Percentiles rank a stretch among this genome's conserved stretches.
Evolutionary conservation across 1,140 invertebrate species (phyloP).

Genomic region (Zaprionus tsacasi): DNA sequence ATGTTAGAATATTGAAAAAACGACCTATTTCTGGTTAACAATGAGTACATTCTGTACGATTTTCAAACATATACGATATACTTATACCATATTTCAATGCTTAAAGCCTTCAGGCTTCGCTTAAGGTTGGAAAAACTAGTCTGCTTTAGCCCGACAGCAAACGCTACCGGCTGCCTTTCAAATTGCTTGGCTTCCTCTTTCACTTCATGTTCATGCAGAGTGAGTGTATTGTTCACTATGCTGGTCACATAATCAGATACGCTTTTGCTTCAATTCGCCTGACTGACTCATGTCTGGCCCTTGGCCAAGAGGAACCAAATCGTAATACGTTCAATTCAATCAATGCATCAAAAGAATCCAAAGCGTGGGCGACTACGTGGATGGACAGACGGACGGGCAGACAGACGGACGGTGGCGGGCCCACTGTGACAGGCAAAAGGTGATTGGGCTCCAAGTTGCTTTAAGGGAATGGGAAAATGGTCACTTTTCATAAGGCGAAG

Average conservation of each 20-base stretch:
- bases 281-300: conserved; percentile 67
- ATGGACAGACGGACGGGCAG: conserved; percentile 4
- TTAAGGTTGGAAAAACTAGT: not conserved
- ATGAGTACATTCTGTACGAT: no score
- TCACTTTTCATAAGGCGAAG: conserved; percentile 44
- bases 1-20: no score
- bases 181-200: conserved; percentile 2
- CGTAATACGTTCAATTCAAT: conserved; percentile 70
- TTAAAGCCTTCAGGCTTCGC: no score
- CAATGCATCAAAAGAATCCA: conserved; percentile 71
- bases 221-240: conserved; percentile 24
- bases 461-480: conserved; percentile 58
- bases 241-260: conserved; percentile 64
- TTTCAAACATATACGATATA: no score
- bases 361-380: not conserved
- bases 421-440: conserved; percentile 23
- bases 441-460: conserved; percentile 21
- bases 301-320: conserved; percentile 56
- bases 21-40: no score
- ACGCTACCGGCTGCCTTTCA: not conserved
- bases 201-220: not conserved
- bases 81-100: no score
- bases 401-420: conserved; percentile 6
- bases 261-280: conserved; percentile 17
- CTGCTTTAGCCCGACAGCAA: not conserved